These are phyloP conservation scores for Pipistrellus nathusii DNA, from an alignment of 2,797 vertebrate species.

Conservation along the genomic window DNA sequence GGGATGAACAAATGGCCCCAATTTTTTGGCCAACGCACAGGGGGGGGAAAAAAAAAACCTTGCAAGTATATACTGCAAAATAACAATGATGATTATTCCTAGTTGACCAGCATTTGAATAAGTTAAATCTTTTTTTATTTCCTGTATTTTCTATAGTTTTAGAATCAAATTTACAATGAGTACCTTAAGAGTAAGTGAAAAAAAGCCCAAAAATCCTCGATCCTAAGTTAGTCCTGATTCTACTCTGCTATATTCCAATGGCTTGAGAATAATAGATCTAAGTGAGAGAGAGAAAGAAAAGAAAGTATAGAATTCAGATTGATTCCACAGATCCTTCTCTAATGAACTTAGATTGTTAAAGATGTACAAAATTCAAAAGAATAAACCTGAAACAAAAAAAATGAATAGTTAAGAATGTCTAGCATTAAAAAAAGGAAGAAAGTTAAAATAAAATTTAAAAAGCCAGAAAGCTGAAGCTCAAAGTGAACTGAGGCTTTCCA, in stretches of 20 bases:
- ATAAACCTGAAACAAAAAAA: neutral
- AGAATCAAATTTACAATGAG: neutral
- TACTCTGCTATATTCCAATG: neutral
- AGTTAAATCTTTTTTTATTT: neutral
- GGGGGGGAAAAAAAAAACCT: neutral
- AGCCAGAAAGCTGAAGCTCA: constrained; percentile 40
- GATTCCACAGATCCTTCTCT: neutral
- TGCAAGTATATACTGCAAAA: neutral
- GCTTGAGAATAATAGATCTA: neutral
- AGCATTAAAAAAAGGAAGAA: neutral
- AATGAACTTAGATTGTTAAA: constrained; percentile 6
- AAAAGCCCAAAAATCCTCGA: neutral
- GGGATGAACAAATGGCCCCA: neutral
- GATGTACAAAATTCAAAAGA: neutral
- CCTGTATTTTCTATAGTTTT: neutral
- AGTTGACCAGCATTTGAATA: neutral
- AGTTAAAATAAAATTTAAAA: constrained; percentile 2
- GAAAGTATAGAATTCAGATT: neutral
- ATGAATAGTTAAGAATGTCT: neutral
- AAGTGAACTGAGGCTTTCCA: constrained; percentile 25
- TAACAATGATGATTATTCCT: neutral
- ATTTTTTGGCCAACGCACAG: neutral
- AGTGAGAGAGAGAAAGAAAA: neutral
- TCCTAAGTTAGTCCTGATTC: neutral
- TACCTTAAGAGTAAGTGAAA: constrained; percentile 32